Percentiles rank a stretch among this genome's conserved stretches.
Evolutionary conservation across 2,888 invertebrate genomes (phyloP).

Genomic region (Thysanoteuthis rhombus): DNA sequence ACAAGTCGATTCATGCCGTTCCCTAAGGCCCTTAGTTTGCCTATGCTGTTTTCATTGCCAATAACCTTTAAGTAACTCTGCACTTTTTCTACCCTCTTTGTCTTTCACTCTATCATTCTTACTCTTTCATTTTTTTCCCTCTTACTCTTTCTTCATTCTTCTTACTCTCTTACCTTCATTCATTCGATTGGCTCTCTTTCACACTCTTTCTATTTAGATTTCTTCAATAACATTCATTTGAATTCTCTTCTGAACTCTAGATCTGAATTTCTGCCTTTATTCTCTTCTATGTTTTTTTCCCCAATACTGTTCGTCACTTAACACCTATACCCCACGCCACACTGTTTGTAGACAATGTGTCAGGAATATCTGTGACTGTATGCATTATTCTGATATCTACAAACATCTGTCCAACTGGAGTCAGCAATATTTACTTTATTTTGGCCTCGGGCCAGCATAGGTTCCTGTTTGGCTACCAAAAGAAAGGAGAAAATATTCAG

Average conservation of each 20-base stretch:
- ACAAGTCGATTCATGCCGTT: too few species aligned
- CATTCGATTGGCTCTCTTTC: neutral
- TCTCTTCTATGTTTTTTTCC: neutral
- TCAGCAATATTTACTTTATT: neutral
- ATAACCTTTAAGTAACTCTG: neutral
- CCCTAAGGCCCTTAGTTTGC: neutral
- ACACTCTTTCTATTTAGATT: neutral
- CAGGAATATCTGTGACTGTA: neutral
- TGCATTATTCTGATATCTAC: neutral
- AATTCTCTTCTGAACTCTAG: too few species aligned
- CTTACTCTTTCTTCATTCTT: neutral
- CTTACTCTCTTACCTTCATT: neutral
- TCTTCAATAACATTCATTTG: neutral
- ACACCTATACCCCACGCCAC: neutral
- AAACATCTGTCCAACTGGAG: neutral
- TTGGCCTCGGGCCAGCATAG: neutral
- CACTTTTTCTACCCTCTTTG: neutral
- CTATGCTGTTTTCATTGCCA: neutral
- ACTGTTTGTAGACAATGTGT: neutral
- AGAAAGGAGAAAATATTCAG: neutral
- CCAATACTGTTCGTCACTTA: neutral
- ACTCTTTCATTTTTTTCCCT: neutral
- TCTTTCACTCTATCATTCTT: neutral
- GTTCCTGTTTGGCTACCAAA: neutral
- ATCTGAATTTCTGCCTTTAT: neutral